These are phyloP conservation scores for Leuciscus waleckii DNA, from an alignment of 2,797 vertebrate genomes.

Conservation along the genomic window DNA sequence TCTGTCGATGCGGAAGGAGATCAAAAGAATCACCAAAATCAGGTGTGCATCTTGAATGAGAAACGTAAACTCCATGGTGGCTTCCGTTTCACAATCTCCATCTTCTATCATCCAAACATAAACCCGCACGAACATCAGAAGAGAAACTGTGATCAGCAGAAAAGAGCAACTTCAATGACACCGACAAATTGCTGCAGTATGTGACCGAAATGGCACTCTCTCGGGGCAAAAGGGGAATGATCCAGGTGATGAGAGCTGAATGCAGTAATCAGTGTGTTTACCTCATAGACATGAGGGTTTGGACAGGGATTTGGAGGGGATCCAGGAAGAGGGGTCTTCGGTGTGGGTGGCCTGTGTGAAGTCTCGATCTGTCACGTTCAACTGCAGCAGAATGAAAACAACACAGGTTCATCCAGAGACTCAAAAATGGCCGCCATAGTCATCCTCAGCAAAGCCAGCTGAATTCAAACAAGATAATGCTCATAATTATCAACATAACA, in stretches of 20 bases:
- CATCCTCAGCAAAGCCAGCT: conserved; percentile 20
- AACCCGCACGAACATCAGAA: conserved; percentile 8
- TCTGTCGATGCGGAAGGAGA: conserved; percentile 23
- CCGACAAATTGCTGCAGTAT: conserved; percentile 36
- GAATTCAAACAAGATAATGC: conserved; percentile 40
- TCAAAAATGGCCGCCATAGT: conserved; percentile 7
- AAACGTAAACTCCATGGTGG: conserved; percentile 21
- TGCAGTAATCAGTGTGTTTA: conserved; percentile 65
- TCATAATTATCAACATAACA: conserved; percentile 16
- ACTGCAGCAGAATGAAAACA: conserved; percentile 53
- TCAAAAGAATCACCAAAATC: conserved; percentile 29
- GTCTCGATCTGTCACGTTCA: conserved; percentile 56
- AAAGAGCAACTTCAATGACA: conserved; percentile 11
- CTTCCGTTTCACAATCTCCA: conserved; percentile 22
- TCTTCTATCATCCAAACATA: conserved; percentile 18
- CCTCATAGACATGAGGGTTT: conserved; percentile 40
- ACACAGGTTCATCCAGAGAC: conserved; percentile 48
- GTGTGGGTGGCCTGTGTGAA: conserved; percentile 59
- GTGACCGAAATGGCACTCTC: conserved; percentile 37
- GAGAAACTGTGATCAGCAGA: conserved; percentile 18
- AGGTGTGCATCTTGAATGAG: conserved; percentile 7
- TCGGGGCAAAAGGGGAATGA: conserved; percentile 48
- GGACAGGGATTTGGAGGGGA: conserved; percentile 48
- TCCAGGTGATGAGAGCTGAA: conserved; percentile 63
- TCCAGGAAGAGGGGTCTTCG: conserved; percentile 45